phyloP scores from a whole-genome alignment of 1,140 invertebrate genomes.

The Cylas formicarius region DNA sequence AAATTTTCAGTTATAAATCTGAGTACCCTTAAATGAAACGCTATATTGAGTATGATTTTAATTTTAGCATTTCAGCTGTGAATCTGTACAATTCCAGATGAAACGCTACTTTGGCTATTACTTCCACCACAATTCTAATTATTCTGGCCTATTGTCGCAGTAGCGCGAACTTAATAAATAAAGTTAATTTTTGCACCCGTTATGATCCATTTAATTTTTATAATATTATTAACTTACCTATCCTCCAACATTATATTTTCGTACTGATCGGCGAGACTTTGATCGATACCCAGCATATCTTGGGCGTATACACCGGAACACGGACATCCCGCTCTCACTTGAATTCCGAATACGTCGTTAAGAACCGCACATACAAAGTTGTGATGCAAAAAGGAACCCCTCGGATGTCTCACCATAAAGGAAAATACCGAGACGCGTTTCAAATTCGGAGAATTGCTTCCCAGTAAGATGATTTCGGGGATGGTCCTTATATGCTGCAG shows the following conservation, averaged over 20 bases:
- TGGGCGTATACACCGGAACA: conserved; percentile 79
- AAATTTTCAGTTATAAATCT: no score
- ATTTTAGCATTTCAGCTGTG: no score
- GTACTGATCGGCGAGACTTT: conserved; percentile 65
- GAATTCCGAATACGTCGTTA: conserved; percentile 89
- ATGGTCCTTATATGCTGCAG: conserved; percentile 64
- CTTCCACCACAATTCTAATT: no score
- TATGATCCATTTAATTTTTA: no score
- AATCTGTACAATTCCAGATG: no score
- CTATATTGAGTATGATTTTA: no score
- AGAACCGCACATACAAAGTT: conserved; percentile 83
- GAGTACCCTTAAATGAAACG: no score
- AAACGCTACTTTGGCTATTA: no score
- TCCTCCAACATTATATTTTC: conserved; percentile 70
- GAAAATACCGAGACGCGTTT: conserved; percentile 77
- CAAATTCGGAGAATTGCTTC: conserved; percentile 55
- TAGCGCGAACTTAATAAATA: no score
- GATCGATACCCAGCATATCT: conserved; percentile 75
- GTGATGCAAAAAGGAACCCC: conserved; percentile 78
- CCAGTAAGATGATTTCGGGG: conserved; percentile 72
- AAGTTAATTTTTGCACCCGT: no score
- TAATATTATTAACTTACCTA: conserved; percentile 50
- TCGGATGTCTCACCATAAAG: conserved; percentile 73
- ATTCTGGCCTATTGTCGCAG: no score
- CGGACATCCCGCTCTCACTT: conserved; percentile 77